A percentile compares a stretch with the other conserved stretches of the same genome.
Conservation (phyloP, 2,888 invertebrate species). For the Ophioninae sp. region DNA sequence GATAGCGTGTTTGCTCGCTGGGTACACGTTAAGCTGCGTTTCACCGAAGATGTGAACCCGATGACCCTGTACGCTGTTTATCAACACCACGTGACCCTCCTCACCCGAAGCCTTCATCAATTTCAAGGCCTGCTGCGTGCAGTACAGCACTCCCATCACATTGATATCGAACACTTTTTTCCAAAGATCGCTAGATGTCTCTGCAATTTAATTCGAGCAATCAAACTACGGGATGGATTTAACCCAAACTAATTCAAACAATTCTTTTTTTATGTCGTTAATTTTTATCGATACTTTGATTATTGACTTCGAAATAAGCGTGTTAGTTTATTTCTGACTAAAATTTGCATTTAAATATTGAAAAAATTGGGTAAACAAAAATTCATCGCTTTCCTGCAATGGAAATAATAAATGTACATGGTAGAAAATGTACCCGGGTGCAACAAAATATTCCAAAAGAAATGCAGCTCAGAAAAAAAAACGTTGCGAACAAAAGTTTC, state of each 20-base stretch:
- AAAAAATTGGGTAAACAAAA: not conserved
- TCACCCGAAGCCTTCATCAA: constrained; percentile 69
- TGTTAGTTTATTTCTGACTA: not conserved
- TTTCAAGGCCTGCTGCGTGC: constrained; percentile 70
- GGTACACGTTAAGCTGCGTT: constrained; percentile 81
- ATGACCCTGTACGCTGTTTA: constrained; percentile 79
- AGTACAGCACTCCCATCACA: constrained; percentile 72
- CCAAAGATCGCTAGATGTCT: constrained; percentile 65
- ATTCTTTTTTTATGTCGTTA: not conserved
- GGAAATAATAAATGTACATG: not conserved
- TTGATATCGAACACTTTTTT: constrained; percentile 67
- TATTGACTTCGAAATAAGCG: not conserved
- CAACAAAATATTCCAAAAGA: too few species aligned
- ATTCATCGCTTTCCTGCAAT: not conserved
- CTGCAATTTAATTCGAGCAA: constrained; percentile 46
- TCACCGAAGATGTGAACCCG: constrained; percentile 79
- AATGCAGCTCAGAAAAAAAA: too few species aligned
- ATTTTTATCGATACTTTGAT: not conserved
- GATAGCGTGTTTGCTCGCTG: constrained; percentile 84
- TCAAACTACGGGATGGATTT: not conserved
- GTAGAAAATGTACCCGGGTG: not conserved
- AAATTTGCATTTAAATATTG: not conserved
- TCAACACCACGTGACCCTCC: constrained; percentile 70
- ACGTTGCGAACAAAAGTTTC: not conserved
- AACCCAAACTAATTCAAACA: not conserved